Evolutionary conservation across 2,888 invertebrate species (phyloP).

Genomic region (Drosophila sordidapex): DNA sequence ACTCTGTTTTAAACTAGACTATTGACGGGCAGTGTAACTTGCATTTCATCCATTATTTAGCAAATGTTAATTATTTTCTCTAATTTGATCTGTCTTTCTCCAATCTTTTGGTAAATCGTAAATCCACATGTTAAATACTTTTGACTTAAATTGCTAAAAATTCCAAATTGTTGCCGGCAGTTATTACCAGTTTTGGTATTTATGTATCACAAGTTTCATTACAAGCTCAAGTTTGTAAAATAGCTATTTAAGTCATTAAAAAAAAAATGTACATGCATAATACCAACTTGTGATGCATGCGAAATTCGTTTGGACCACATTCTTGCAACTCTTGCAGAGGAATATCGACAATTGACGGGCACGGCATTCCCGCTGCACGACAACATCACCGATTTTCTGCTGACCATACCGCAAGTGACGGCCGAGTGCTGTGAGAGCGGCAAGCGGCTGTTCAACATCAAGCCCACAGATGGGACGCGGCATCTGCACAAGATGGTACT

Average conservation of each 20-base stretch:
- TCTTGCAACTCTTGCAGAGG: slow-evolving; percentile 60
- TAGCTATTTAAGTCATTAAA: neutral
- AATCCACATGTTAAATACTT: neutral
- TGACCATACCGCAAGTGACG: slow-evolving; percentile 81
- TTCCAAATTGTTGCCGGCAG: neutral
- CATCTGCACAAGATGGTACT: slow-evolving; percentile 82
- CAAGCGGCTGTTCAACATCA: slow-evolving; percentile 81
- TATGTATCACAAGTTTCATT: neutral
- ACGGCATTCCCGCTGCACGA: slow-evolving; percentile 78
- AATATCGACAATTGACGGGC: slow-evolving; percentile 82
- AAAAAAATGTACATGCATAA: neutral
- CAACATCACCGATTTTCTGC: slow-evolving; percentile 81
- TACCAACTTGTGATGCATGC: neutral
- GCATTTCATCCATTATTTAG: no score
- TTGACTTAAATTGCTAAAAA: neutral
- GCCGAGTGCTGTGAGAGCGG: slow-evolving; percentile 79
- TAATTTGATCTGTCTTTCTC: no score
- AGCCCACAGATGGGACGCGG: slow-evolving; percentile 76
- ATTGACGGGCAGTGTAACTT: no score
- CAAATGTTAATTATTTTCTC: no score
- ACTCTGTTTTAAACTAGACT: neutral
- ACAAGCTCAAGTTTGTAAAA: neutral
- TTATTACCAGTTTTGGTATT: neutral
- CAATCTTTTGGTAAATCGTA: no score
- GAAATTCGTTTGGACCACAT: neutral